phyloP scores from a whole-genome alignment of 30 jellyfish, hydroid and myxozoan genomes.

The Euphysa ruthae region DNA sequence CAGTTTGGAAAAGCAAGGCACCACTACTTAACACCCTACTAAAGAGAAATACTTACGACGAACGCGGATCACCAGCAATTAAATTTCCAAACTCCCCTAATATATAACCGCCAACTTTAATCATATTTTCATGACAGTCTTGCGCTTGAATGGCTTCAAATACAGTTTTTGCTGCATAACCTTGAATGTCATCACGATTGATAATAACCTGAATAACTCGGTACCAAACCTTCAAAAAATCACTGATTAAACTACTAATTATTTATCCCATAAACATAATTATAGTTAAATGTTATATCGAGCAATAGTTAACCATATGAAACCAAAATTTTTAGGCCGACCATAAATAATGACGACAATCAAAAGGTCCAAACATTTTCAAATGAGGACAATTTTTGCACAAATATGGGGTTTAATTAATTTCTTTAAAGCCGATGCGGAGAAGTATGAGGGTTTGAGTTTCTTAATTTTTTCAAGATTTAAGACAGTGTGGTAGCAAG shows the following conservation, averaged over 20 bases:
- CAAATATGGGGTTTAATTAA: no score
- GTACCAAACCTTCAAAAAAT: slow-evolving; percentile 83
- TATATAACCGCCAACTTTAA: slow-evolving; percentile 90
- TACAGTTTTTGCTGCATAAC: slow-evolving; percentile 91
- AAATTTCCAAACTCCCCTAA: slow-evolving; percentile 89
- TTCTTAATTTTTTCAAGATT: no score
- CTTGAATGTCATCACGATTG: slow-evolving; percentile 94
- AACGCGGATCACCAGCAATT: slow-evolving; percentile 95
- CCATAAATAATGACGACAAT: no score
- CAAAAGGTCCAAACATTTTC: no score
- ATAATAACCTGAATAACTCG: slow-evolving; percentile 93
- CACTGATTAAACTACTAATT: no score
- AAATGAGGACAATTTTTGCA: no score
- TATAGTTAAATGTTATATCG: neutral
- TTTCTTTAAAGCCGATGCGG: no score
- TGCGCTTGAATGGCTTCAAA: slow-evolving; percentile 86
- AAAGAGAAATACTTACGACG: slow-evolving; percentile 80
- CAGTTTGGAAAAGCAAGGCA: no score
- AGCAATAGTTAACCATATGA: neutral
- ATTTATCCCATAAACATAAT: neutral
- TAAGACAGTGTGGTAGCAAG: no score
- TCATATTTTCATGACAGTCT: slow-evolving; percentile 92
- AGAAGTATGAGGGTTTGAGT: no score
- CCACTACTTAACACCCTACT: no score
- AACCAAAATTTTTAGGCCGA: no score